Conservation (phyloP, 1,140 invertebrate species). For the Drosophila tropicalis region DNA sequence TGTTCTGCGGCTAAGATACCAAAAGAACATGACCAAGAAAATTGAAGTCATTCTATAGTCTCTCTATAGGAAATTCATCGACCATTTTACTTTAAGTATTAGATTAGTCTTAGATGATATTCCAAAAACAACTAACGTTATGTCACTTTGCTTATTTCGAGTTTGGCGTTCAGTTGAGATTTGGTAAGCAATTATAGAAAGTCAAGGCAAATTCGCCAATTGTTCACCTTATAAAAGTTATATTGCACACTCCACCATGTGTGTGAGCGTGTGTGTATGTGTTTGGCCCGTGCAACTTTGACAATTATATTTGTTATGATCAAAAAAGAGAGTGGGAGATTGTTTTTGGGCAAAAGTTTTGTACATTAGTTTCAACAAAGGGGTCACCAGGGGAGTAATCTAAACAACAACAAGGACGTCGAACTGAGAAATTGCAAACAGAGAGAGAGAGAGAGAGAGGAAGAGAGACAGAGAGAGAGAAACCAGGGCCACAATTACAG, state of each 20-base stretch:
- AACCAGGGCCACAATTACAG: not conserved
- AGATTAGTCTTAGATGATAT: no score
- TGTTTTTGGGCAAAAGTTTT: not conserved
- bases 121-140: no score
- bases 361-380: not conserved
- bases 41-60: no score
- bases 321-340: not conserved
- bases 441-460: not conserved
- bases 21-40: no score
- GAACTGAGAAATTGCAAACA: not conserved
- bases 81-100: no score
- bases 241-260: not conserved
- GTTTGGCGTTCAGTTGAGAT: no score
- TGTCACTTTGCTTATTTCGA: not conserved
- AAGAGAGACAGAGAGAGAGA: not conserved
- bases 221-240: no score
- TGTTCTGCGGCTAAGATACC: not conserved
- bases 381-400: slow-evolving; percentile 5
- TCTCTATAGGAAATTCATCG: no score
- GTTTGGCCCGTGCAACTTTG: not conserved
- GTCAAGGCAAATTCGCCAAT: no score
- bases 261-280: not conserved
- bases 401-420: not conserved
- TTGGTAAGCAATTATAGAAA: no score
- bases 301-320: slow-evolving; percentile 4